A percentile compares a stretch with the other conserved stretches of the same genome.
phyloP scores from a whole-genome alignment of 2,797 vertebrate genomes.

The Psittacula derbiana region DNA sequence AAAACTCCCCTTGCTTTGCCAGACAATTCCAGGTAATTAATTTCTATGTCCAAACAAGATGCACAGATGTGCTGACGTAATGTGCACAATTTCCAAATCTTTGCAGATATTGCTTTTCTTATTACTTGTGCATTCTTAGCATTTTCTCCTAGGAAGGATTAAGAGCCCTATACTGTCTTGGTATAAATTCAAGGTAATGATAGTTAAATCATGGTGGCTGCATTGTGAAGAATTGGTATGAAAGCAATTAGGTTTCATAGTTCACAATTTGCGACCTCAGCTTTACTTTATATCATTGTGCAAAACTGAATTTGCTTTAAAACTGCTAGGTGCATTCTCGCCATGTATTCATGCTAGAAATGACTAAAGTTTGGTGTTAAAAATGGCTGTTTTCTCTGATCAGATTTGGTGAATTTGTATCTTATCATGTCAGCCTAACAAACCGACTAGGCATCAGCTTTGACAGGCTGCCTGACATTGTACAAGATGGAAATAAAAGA shows the following conservation, averaged over 20 bases:
- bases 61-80: constrained; percentile 50
- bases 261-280: background rate
- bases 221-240: background rate
- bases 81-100: constrained; percentile 36
- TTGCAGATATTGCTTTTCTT: constrained; percentile 45
- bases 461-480: constrained; percentile 36
- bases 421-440: constrained; percentile 41
- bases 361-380: background rate
- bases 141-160: background rate
- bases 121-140: background rate
- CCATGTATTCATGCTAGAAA: background rate
- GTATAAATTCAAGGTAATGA: background rate
- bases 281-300: background rate
- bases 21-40: constrained; percentile 57
- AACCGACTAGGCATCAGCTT: background rate
- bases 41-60: constrained; percentile 56
- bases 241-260: background rate
- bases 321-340: background rate
- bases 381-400: background rate
- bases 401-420: constrained; percentile 1
- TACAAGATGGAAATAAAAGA: constrained; percentile 38
- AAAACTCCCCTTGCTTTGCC: constrained; percentile 38
- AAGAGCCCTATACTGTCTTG: background rate
- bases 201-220: background rate
- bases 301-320: background rate